phyloP scores from a whole-genome alignment of 2,888 invertebrate genomes.

The Dyspetes luteomarginatus region DNA sequence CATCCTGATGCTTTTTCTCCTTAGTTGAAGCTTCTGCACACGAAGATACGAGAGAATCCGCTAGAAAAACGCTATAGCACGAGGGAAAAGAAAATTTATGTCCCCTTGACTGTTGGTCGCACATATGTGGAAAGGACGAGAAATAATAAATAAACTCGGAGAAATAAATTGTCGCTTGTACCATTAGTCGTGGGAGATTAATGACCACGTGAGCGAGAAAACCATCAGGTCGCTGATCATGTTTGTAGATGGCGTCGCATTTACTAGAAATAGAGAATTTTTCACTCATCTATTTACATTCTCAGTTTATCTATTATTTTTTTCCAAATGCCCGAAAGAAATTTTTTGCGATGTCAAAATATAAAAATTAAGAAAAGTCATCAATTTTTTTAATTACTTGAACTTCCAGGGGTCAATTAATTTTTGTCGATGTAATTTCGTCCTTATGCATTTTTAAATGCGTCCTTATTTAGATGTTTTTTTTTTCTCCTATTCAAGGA shows the following conservation, averaged over 20 bases:
- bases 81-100: not conserved
- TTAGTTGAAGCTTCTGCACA: not conserved
- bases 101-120: not conserved
- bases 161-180: not conserved
- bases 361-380: too few relatives aligned
- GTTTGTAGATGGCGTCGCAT: not conserved
- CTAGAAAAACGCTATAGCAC: not conserved
- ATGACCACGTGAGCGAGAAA: not conserved
- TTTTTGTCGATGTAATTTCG: too few relatives aligned
- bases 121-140: not conserved
- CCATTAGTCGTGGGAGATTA: not conserved
- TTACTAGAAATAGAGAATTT: not conserved
- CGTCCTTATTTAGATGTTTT: too few relatives aligned
- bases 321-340: too few relatives aligned
- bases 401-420: too few relatives aligned
- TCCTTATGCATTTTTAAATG: too few relatives aligned
- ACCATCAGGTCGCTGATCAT: not conserved
- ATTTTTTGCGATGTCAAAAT: too few relatives aligned
- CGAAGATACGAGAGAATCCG: not conserved
- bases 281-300: not conserved
- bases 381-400: too few relatives aligned
- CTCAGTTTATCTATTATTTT: too few relatives aligned
- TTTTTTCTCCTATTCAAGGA: too few relatives aligned
- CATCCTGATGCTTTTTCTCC: slow-evolving; percentile 17
- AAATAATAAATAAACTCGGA: not conserved